phyloP scores from a whole-genome alignment of 1,140 invertebrate species.

The Drosophila mauritiana region DNA sequence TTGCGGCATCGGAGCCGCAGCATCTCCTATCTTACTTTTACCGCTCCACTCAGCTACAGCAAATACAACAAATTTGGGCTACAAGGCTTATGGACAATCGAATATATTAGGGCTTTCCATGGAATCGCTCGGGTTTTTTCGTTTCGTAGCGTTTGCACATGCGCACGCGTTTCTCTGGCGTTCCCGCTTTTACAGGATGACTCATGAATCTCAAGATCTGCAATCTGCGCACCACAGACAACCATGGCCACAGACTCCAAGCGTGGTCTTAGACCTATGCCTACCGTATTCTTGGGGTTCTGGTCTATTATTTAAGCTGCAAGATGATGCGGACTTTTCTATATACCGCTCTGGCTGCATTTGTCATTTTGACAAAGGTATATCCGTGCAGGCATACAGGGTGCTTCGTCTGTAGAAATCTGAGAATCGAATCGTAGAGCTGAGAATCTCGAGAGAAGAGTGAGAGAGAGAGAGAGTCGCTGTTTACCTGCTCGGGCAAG shows the following conservation, averaged over 20 bases:
- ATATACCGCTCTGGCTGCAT: slow-evolving; percentile 19
- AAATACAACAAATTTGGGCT: background rate
- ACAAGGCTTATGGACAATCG: background rate
- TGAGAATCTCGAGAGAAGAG: background rate
- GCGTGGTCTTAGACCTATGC: slow-evolving; percentile 3
- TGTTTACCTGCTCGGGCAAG: slow-evolving; percentile 58
- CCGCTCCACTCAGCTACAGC: slow-evolving; percentile 11
- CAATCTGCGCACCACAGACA: background rate
- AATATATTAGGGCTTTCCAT: slow-evolving; percentile 29
- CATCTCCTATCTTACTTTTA: slow-evolving; percentile 22
- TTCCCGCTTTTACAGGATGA: slow-evolving; percentile 19
- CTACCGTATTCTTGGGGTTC: slow-evolving; percentile 6
- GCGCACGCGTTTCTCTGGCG: slow-evolving; percentile 19
- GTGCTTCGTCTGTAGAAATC: slow-evolving; percentile 25
- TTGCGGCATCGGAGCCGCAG: slow-evolving; percentile 1
- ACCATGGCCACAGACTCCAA: slow-evolving; percentile 25
- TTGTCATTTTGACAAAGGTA: slow-evolving; percentile 50
- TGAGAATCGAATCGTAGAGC: slow-evolving; percentile 1
- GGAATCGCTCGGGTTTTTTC: slow-evolving; percentile 19
- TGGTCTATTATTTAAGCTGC: slow-evolving; percentile 27
- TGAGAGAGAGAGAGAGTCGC: slow-evolving; percentile 9
- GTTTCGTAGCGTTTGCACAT: slow-evolving; percentile 6
- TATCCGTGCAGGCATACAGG: slow-evolving; percentile 50
- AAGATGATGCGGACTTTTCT: slow-evolving; percentile 20
- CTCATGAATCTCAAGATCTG: slow-evolving; percentile 11